Conservation (phyloP, 2,888 invertebrate genomes). For the Phyllotreta cruciferae region DNA sequence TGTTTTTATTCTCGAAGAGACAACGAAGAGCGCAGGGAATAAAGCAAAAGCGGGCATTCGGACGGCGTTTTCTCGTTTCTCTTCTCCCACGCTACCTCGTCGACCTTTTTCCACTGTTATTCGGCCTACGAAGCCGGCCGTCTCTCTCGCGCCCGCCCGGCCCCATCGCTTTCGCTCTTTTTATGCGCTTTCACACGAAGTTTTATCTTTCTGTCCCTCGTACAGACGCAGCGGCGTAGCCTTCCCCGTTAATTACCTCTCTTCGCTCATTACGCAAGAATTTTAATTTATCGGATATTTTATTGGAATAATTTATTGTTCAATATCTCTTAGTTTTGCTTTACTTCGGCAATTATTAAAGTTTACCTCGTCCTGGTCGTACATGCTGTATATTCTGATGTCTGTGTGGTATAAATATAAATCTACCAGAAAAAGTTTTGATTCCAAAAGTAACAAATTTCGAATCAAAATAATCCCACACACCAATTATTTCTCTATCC, state of each 20-base stretch:
- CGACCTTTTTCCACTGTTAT: conserved; percentile 45
- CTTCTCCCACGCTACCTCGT: conserved; percentile 46
- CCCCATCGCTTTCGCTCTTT: conserved; percentile 23
- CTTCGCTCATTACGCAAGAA: too few species aligned
- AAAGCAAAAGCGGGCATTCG: conserved; percentile 23
- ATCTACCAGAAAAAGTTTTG: too few species aligned
- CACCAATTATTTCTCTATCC: too few species aligned
- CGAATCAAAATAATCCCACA: too few species aligned
- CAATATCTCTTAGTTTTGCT: too few species aligned
- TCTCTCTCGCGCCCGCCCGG: conserved; percentile 30
- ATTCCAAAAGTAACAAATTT: too few species aligned
- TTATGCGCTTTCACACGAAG: conserved; percentile 29
- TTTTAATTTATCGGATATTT: too few species aligned
- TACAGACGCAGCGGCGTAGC: conserved; percentile 28
- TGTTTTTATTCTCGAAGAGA: conserved; percentile 12
- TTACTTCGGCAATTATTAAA: neutral
- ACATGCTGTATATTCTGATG: neutral
- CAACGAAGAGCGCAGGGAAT: conserved; percentile 12
- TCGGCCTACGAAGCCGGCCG: conserved; percentile 36
- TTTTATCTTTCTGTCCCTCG: conserved; percentile 34
- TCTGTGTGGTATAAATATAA: too few species aligned
- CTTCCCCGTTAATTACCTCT: too few species aligned
- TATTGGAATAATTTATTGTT: too few species aligned
- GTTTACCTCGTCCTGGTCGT: neutral
- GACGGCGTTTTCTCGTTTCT: conserved; percentile 36